Conservation (phyloP, 2,888 invertebrate species). For the Mesochorus sp. region DNA sequence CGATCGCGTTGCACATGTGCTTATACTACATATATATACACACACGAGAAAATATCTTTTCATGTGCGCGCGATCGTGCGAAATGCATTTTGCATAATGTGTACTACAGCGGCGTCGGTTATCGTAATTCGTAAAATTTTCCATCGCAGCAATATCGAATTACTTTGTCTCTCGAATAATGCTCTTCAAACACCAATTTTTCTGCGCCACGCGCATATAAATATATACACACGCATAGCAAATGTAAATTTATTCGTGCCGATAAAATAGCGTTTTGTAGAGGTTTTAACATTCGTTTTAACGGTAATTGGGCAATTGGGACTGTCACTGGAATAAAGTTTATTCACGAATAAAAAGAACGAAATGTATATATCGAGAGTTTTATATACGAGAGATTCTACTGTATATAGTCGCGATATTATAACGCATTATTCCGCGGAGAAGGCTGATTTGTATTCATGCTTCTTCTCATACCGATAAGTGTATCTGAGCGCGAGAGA, state of each 20-base stretch:
- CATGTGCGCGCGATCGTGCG: slow-evolving; percentile 18
- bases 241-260: too few relatives aligned
- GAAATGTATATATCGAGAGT: not conserved
- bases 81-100: slow-evolving; percentile 34
- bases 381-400: not conserved
- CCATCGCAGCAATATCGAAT: not conserved
- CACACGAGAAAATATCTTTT: not conserved
- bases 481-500: slow-evolving; percentile 50
- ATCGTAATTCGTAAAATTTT: slow-evolving; percentile 16
- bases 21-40: not conserved
- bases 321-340: too few relatives aligned
- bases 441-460: slow-evolving; percentile 50
- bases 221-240: too few relatives aligned
- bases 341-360: not conserved
- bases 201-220: too few relatives aligned
- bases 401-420: slow-evolving; percentile 24
- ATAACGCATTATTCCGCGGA: slow-evolving; percentile 40
- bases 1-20: slow-evolving; percentile 21
- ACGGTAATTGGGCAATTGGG: too few relatives aligned
- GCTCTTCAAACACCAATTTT: too few relatives aligned
- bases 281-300: too few relatives aligned
- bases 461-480: slow-evolving; percentile 48
- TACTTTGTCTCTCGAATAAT: too few relatives aligned
- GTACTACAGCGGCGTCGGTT: slow-evolving; percentile 10
- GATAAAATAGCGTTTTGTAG: too few relatives aligned